Evolutionary conservation across 1,140 invertebrate species (phyloP), one percentile per base, ranked within the genome.

Genomic region (Heliconius eleuchia): DNA sequence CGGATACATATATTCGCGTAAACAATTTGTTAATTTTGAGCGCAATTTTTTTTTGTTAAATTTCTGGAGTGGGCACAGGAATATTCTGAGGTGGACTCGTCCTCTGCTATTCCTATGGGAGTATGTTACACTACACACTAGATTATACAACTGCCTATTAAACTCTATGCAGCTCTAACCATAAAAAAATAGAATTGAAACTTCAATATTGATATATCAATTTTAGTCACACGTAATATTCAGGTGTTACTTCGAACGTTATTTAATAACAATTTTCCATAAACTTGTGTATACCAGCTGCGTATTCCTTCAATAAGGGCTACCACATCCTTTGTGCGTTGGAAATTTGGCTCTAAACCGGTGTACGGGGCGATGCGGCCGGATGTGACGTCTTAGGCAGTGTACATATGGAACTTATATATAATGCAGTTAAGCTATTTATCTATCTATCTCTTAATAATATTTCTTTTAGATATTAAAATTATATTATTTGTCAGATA

Each of bases 251-350:
- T 57, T 23, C 60, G 11, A 66, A 66, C 13, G 23, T 66, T 66
- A 66, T 66, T 66, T 66, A 66, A 66, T 66, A 66, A 66, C 27
- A 66, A 1, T 9, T 13, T 13, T 66, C 76, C 66, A 52, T 84
- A 88, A 86, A 85, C 85, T 86, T 80, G 57, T 66, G 13, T 66
- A 66, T 66, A 66, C 60, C 60, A 66, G 27, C 27, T 66, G 27
- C 11, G 60, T 66, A 66, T 66, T 23, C 71, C 77, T 73, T 66
- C 77, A 71, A 39, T 50, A 78, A 73, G 70, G 78, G 46, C 70
- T 76, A 70, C 74, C 86, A 87, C 86, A 86, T 85, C 86, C 86
- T 84, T 84, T 83, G 84, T 82, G 81, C 78, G 83, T 82, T 66
- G 72, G 82, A 83, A 84, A 84, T 85, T 85, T 78, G 84, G 82